Conservation (phyloP, 1,140 invertebrate genomes). For the Hycleus phaleratus region DNA sequence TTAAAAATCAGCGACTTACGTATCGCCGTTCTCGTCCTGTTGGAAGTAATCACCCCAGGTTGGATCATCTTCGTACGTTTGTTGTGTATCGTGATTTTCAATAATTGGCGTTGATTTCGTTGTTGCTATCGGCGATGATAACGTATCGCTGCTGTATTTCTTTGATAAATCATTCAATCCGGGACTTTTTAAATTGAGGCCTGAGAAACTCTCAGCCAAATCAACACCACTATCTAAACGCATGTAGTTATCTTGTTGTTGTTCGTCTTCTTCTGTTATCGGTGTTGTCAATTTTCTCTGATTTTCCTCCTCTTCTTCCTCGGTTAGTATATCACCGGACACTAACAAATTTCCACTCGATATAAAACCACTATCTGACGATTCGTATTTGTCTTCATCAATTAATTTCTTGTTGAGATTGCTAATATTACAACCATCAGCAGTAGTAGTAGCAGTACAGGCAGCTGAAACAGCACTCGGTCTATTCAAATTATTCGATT, state of each 20-base stretch:
- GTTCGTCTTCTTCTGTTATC: not conserved
- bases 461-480: slow-evolving; percentile 27
- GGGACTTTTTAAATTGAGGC: slow-evolving; percentile 43
- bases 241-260: slow-evolving; percentile 35
- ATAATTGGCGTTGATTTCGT: slow-evolving; percentile 20
- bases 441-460: slow-evolving; percentile 21
- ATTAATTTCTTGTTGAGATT: slow-evolving; percentile 8
- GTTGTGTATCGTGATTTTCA: slow-evolving; percentile 8
- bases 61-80: slow-evolving; percentile 20
- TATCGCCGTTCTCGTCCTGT: slow-evolving; percentile 64
- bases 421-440: no score
- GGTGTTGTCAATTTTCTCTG: slow-evolving; percentile 25
- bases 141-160: slow-evolving; percentile 12
- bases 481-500: slow-evolving; percentile 9
- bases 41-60: slow-evolving; percentile 52
- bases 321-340: slow-evolving; percentile 31
- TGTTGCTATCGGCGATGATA: not conserved
- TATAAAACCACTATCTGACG: slow-evolving; percentile 47
- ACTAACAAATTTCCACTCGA: slow-evolving; percentile 45
- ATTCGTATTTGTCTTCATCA: slow-evolving; percentile 31
- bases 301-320: slow-evolving; percentile 14
- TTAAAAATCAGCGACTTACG: slow-evolving; percentile 48
- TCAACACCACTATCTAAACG: slow-evolving; percentile 48
- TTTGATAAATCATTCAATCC: slow-evolving; percentile 33
- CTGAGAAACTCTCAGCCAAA: slow-evolving; percentile 46